Conservation (phyloP, 2,888 invertebrate genomes). For the Microctonus aethiopoides region DNA sequence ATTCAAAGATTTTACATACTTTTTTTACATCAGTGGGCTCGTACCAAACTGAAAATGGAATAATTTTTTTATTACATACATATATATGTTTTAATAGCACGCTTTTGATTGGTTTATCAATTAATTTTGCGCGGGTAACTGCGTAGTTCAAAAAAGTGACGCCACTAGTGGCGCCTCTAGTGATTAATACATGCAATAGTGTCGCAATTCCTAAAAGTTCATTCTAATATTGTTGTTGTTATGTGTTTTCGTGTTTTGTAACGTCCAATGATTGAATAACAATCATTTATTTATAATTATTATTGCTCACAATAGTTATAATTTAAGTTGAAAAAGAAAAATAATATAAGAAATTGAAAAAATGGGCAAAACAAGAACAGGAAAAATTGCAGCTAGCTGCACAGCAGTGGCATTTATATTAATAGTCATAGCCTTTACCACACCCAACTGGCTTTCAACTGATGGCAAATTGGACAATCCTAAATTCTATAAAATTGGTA, state of each 20-base stretch:
- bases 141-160: constrained; percentile 12
- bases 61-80: background rate
- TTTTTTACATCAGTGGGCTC: constrained; percentile 89
- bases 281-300: background rate
- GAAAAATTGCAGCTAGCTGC: constrained; percentile 83
- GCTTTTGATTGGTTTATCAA: background rate
- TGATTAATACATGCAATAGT: background rate
- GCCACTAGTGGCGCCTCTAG: background rate
- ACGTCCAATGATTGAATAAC: background rate
- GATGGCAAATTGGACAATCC: constrained; percentile 83
- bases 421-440: constrained; percentile 89
- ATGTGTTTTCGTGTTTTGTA: background rate
- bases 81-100: background rate
- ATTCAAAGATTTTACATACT: constrained; percentile 76
- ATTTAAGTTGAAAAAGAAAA: background rate
- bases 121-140: constrained; percentile 6
- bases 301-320: background rate
- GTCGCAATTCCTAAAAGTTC: constrained; percentile 9
- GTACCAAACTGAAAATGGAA: constrained; percentile 77
- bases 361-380: constrained; percentile 78
- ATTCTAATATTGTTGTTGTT: background rate
- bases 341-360: constrained; percentile 15
- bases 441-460: constrained; percentile 95
- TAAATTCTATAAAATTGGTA: constrained; percentile 85
- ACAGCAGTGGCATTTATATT: constrained; percentile 85